Base-by-base conservation (phyloP, 1,140 invertebrate genomes). In the Lucilia cuprina region DNA sequence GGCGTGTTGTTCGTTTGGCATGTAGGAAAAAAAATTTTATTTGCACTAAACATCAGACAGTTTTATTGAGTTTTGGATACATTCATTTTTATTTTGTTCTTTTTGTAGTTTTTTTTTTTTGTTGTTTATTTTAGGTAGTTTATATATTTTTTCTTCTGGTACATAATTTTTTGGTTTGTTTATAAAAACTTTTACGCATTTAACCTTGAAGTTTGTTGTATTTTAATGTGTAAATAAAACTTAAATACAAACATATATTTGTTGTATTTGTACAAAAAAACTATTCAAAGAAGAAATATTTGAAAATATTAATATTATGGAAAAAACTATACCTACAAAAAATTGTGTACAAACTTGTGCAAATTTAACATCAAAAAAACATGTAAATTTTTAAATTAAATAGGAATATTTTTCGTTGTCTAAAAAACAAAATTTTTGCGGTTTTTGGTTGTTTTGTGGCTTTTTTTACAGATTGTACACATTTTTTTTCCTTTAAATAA, bases 21-120 rank as follows among this genome's bases (percentile, higher is more conserved):
- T 17, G 41, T 41, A 70, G 60, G 17, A 70, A 70, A 70, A 70
- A 19, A 70, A 70, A 19, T 19, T 10, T 21, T 70, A 21, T 70
- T 70, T 70, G 65, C 65, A 70, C 65, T 70, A 21, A 70, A 70
- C 65, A 70, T 70, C 65, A 70, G 65, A 70, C 65, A 70, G 65
- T 70, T 70, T 70, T 70, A 70, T 70, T 70, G 65, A 21, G 65
- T 70, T 70, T 70, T 70, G 65, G 19, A 70, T 70, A 21, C 19
- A 70, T 21, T n/a, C 14, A n/a, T 7, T 70, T 70, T 70, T 70
- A 30, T 7, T 70, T 5, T 21, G 5, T 70, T 19, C 65, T 21
- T 70, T 19, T 19, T 19, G 14, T 65, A n/a, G 17, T 70, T 25
- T 21, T 70, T 60, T 21, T 55, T 19, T 19, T n/a, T n/a, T n/a